Evolutionary conservation across 2,113 vertebrate species (phyloP).

Genomic region (Phyllostomus discolor): DNA sequence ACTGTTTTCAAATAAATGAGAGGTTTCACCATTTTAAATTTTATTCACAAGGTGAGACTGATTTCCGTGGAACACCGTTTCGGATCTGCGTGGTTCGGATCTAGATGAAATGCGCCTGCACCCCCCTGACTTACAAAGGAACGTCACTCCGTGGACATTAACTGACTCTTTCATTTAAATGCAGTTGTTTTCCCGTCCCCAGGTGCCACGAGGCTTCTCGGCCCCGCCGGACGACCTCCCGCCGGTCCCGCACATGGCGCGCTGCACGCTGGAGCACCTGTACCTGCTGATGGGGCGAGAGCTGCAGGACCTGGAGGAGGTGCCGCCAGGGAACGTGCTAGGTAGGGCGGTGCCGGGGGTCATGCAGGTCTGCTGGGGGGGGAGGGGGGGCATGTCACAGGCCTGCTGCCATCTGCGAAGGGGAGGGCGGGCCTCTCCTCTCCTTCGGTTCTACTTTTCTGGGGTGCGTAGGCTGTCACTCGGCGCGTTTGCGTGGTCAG

Average conservation of each 20-base stretch:
- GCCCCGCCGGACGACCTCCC: constrained; percentile 72
- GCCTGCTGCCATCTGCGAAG: background rate
- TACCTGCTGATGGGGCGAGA: constrained; percentile 96
- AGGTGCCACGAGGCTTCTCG: constrained; percentile 85
- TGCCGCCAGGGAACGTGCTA: constrained; percentile 93
- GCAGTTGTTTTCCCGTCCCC: background rate
- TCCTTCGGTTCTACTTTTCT: background rate
- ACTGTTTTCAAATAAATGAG: background rate
- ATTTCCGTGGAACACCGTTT: background rate
- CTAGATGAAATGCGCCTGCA: background rate
- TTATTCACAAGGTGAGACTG: background rate
- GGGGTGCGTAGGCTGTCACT: background rate
- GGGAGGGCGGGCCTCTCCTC: background rate
- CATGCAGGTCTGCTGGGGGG: background rate
- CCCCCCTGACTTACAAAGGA: background rate
- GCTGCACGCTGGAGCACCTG: constrained; percentile 86
- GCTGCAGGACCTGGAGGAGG: constrained; percentile 91
- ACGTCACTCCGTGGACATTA: background rate
- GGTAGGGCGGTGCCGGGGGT: constrained; percentile 77
- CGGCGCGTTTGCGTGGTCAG: background rate
- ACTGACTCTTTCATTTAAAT: background rate
- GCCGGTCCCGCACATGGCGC: constrained; percentile 85
- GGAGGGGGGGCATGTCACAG: fast-evolving
- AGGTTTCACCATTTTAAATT: background rate
- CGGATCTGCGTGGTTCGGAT: background rate